A percentile compares a stretch with the other conserved stretches of the same genome.
Conservation (phyloP, 2,113 vertebrate genomes). For the Brienomyrus brachyistius region DNA sequence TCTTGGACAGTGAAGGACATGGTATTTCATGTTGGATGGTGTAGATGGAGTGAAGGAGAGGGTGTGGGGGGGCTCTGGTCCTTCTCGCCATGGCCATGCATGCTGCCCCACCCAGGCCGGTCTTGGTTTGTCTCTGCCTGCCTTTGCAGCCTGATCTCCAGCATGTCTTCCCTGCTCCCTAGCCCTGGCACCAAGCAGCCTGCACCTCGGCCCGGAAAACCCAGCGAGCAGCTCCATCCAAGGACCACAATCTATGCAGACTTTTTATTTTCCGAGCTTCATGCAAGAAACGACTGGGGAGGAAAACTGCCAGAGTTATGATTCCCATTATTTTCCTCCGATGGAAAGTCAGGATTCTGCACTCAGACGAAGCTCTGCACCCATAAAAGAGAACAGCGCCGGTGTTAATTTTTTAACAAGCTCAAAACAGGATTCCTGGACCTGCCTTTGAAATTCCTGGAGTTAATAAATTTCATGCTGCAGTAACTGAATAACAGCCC, state of each 20-base stretch:
- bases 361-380: neutral
- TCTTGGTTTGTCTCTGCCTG: neutral
- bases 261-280: conserved; percentile 17
- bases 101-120: neutral
- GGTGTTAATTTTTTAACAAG: conserved; percentile 12
- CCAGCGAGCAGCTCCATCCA: neutral
- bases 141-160: neutral
- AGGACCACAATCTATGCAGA: neutral
- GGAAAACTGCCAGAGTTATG: neutral
- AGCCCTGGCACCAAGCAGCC: neutral
- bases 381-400: neutral
- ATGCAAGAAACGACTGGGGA: neutral
- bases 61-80: neutral
- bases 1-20: neutral
- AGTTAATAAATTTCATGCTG: neutral
- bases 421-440: neutral
- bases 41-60: neutral
- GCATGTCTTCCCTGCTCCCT: neutral
- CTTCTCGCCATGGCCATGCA: neutral
- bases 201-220: neutral
- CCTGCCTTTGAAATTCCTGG: neutral
- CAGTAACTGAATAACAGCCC: neutral
- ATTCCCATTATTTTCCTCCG: neutral
- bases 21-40: neutral
- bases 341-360: neutral